Evolutionary conservation across 2,113 vertebrate genomes (phyloP).

Genomic region (Cepphus grylle): DNA sequence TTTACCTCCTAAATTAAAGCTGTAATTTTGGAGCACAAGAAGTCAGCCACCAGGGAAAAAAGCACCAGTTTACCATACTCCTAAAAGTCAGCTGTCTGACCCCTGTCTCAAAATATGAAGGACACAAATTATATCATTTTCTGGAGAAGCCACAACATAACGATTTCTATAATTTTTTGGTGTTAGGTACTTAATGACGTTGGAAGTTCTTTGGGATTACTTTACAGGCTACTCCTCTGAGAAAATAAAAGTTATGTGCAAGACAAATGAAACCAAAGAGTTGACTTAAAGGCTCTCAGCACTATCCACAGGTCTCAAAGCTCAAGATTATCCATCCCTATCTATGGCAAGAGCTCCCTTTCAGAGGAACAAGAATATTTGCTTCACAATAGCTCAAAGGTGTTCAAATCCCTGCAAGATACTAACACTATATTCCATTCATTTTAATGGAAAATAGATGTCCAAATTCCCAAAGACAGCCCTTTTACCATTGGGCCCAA

Average conservation of each 20-base stretch:
- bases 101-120: background rate
- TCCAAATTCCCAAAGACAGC: slow-evolving; percentile 57
- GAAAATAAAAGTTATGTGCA: background rate
- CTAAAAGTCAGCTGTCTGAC: background rate
- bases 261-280: background rate
- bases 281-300: background rate
- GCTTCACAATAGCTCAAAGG: slow-evolving; percentile 36
- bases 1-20: background rate
- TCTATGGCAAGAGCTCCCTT: background rate
- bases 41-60: background rate
- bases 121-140: background rate
- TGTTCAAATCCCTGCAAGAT: slow-evolving; percentile 54
- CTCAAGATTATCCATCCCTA: background rate
- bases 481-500: slow-evolving; percentile 51
- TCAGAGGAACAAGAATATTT: slow-evolving; percentile 6
- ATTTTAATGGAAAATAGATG: slow-evolving; percentile 60
- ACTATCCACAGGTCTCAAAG: slow-evolving; percentile 1
- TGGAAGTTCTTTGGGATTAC: background rate
- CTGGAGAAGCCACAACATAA: background rate
- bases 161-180: background rate
- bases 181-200: background rate
- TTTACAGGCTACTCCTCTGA: background rate
- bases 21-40: slow-evolving; percentile 1
- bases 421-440: slow-evolving; percentile 24
- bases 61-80: background rate